A percentile compares a stretch with the other conserved stretches of the same genome.
These are phyloP conservation scores for Drosophila fuyamai DNA, from an alignment of 1,140 invertebrate species.

Conservation along the genomic window DNA sequence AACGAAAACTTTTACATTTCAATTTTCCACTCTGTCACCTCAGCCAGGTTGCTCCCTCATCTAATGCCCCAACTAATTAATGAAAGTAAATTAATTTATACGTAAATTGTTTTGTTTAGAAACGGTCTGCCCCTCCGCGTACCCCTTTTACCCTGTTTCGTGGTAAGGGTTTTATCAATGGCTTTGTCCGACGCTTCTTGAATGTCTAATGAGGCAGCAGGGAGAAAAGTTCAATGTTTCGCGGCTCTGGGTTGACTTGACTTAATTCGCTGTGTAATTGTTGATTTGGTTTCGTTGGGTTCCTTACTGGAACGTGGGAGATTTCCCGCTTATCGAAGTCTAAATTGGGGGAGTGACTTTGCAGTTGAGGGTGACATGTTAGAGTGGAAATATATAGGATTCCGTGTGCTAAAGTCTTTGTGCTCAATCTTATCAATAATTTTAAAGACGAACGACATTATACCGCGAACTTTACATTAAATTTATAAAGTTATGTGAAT, in stretches of 20 bases:
- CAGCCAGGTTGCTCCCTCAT: constrained; percentile 16
- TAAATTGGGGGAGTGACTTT: constrained; percentile 12
- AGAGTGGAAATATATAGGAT: neutral
- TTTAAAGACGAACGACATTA: too few relatives aligned
- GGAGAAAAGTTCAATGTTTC: constrained; percentile 33
- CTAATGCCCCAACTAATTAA: constrained; percentile 74
- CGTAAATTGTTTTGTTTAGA: constrained; percentile 76
- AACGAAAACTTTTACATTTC: constrained; percentile 62
- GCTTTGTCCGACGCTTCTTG: constrained; percentile 60
- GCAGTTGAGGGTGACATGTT: neutral
- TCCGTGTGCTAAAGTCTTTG: too few relatives aligned
- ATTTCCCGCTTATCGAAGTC: constrained; percentile 44
- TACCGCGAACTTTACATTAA: too few relatives aligned
- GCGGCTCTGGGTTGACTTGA: constrained; percentile 14
- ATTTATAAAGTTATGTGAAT: too few relatives aligned
- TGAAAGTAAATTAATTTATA: constrained; percentile 79
- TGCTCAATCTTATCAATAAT: too few relatives aligned
- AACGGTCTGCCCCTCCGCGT: constrained; percentile 41
- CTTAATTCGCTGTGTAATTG: constrained; percentile 72
- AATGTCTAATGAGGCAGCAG: constrained; percentile 60
- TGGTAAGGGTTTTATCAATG: constrained; percentile 57
- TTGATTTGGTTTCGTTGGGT: constrained; percentile 59
- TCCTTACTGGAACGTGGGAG: constrained; percentile 72
- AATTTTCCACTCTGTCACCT: constrained; percentile 68
- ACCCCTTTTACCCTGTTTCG: constrained; percentile 3